A percentile compares a stretch with the other conserved stretches of the same genome.
Conservation (phyloP, 2,888 invertebrate genomes). For the Dynastes grantii region DNA sequence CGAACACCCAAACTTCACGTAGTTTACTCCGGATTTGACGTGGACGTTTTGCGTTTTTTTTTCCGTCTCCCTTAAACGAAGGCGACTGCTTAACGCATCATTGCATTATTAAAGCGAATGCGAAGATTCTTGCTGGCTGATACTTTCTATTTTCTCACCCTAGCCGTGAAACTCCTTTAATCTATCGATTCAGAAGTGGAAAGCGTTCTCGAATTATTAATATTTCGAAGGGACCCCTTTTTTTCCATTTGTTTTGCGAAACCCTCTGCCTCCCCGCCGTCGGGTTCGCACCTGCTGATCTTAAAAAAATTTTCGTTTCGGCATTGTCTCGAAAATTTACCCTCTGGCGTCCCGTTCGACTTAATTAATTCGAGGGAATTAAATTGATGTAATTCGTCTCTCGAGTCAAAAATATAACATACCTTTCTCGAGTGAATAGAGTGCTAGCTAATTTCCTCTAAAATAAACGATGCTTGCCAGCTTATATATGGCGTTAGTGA, state of each 20-base stretch:
- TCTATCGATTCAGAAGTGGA: conserved; percentile 39
- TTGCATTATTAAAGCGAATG: conserved; percentile 33
- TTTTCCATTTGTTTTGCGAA: conserved; percentile 42
- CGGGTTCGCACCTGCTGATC: conserved; percentile 42
- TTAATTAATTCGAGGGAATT: conserved; percentile 36
- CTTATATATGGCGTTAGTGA: too few species aligned
- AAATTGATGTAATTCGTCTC: conserved; percentile 22
- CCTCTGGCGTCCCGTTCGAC: conserved; percentile 7
- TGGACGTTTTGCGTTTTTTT: conserved; percentile 1
- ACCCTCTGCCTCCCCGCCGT: neutral
- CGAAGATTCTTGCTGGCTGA: neutral
- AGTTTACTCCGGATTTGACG: neutral
- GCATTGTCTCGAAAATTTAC: conserved; percentile 26
- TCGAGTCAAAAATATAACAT: conserved; percentile 18
- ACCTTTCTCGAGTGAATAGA: neutral
- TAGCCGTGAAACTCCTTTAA: conserved; percentile 27
- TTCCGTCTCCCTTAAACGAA: conserved; percentile 14
- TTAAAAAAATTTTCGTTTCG: conserved; percentile 41
- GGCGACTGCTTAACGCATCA: conserved; percentile 4
- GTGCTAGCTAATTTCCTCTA: neutral
- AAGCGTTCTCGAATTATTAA: conserved; percentile 42
- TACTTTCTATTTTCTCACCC: neutral
- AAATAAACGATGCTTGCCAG: too few species aligned
- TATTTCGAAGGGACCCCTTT: too few species aligned
- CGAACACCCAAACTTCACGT: neutral